Evolutionary conservation across 2,113 vertebrate genomes (phyloP), one percentile per base, ranked within the genome.

Genomic region (Chaetura pelagica): DNA sequence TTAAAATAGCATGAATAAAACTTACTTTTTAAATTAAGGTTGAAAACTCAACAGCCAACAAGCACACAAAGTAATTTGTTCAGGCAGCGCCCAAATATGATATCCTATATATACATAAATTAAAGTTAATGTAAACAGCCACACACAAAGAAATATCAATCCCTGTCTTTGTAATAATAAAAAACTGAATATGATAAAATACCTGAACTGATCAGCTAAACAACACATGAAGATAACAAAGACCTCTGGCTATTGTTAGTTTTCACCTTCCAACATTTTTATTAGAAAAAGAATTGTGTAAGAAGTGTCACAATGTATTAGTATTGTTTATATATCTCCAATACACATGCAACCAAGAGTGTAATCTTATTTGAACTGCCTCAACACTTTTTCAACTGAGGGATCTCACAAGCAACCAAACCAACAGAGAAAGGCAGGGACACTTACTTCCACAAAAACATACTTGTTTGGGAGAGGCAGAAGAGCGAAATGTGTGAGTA

Each of bases 401-500:
- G 32, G 17, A 51, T 44, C 49, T 69, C 27, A 63, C 3, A 58
- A 40, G 38, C 44, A 63, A 87, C 11, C 35, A 66, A 67, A 84
- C 38, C 38, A 38, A 14, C 14, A 55, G 6, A 21, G 67, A 62
- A 68, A 63, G 44, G 44, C 52, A 63, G 15, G 23, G 24, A 57
- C 15, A 10, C 7, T 63, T 23, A 30, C 23, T 63, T 49, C 54
- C 64, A 82, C 20, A 69, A 27, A 69, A 68, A 26, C 0, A 0
- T 22, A 44, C 20, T 21, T n/a, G 40, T 42, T 2, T 38, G 32
- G 15, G 73, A 30, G 30, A 57, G 49, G 42, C 29, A 77, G 64
- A 49, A 55, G 10, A 30, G 21, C 34, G 49, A 26, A 55, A 63
- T 0, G 1, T 1, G 1, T 2, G 16, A 30, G 55, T 48, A 34